phyloP scores from a whole-genome alignment of 2,113 vertebrate species.

The Spheniscus mendiculus region DNA sequence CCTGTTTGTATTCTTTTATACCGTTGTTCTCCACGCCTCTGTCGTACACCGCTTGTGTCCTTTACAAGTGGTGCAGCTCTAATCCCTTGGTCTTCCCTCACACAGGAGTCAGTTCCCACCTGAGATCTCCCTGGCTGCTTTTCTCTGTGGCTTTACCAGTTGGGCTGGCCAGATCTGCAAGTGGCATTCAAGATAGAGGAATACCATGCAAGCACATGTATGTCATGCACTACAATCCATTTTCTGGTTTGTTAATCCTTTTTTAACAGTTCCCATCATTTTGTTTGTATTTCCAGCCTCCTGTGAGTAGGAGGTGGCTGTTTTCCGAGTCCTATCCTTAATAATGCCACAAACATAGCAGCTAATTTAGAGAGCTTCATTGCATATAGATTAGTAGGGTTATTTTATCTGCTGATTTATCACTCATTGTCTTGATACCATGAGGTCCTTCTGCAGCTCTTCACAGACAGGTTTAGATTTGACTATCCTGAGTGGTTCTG shows the following conservation, averaged over 20 bases:
- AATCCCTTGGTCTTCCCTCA: neutral
- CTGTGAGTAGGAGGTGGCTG: neutral
- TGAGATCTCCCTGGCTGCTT: neutral
- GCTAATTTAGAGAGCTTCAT: neutral
- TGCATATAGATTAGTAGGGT: neutral
- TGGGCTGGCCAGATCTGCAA: neutral
- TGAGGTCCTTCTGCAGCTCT: conserved; percentile 8
- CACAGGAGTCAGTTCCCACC: neutral
- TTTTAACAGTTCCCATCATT: neutral
- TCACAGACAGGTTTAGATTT: conserved; percentile 5
- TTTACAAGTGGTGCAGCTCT: neutral
- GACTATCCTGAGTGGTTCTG: neutral
- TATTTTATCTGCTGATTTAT: neutral
- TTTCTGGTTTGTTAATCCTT: neutral
- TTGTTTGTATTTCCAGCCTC: neutral
- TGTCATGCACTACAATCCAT: neutral
- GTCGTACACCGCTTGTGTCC: accelerated
- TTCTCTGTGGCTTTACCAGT: neutral
- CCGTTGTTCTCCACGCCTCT: neutral
- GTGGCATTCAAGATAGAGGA: neutral
- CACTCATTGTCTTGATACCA: neutral
- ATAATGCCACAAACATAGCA: accelerated
- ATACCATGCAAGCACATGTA: accelerated
- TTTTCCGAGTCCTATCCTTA: neutral
- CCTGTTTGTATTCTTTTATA: neutral